Conservation (phyloP, 2,888 invertebrate genomes). For the Eupeodes luniger region DNA sequence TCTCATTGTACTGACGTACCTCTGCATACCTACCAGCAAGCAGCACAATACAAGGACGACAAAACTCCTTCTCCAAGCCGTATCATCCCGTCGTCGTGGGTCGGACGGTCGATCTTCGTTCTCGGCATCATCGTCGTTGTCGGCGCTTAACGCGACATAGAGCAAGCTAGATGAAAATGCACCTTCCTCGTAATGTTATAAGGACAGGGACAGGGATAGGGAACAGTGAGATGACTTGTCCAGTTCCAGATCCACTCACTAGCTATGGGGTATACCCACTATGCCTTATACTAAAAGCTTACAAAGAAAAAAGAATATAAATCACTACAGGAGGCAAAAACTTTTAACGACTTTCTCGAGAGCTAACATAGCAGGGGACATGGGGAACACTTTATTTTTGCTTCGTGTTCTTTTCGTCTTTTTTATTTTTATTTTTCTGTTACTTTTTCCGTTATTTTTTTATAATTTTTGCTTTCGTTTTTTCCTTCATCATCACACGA, state of each 20-base stretch:
- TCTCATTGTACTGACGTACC: constrained; percentile 51
- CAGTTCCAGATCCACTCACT: constrained; percentile 38
- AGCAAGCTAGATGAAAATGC: constrained; percentile 62
- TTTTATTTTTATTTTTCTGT: not conserved
- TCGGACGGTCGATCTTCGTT: too few species aligned
- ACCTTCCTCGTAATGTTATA: constrained; percentile 53
- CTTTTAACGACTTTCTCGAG: constrained; percentile 76
- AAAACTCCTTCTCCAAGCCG: not conserved
- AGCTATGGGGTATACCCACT: not conserved
- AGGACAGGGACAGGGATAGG: not conserved
- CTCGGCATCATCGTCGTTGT: not conserved
- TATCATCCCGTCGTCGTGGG: too few species aligned
- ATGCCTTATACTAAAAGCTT: constrained; percentile 19
- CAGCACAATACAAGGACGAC: not conserved
- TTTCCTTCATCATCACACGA: constrained; percentile 30
- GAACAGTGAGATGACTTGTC: constrained; percentile 69
- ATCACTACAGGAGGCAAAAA: constrained; percentile 75
- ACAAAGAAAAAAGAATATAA: constrained; percentile 65
- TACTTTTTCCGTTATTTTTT: constrained; percentile 27
- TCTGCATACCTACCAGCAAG: not conserved
- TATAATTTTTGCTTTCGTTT: constrained; percentile 27
- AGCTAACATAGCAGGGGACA: constrained; percentile 66
- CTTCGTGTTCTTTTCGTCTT: not conserved
- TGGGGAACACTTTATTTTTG: constrained; percentile 54
- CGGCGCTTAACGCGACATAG: not conserved